phyloP scores from a whole-genome alignment of 2,113 vertebrate species.

The Alligator sinensis region DNA sequence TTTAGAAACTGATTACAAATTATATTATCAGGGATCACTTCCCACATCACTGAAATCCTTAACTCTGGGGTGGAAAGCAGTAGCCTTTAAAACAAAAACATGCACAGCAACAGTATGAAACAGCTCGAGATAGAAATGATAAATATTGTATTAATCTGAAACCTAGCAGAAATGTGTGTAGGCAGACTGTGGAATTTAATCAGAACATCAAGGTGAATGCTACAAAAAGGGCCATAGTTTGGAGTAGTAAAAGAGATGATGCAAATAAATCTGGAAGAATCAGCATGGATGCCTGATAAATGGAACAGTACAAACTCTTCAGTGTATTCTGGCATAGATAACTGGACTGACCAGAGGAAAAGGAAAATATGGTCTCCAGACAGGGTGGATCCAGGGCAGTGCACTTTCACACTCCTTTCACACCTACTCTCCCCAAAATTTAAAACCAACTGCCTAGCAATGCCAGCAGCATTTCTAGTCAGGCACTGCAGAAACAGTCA shows the following conservation, averaged over 20 bases:
- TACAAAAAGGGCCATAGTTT: background rate
- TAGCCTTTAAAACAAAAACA: background rate
- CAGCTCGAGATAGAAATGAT: background rate
- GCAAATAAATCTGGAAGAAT: background rate
- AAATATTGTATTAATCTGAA: background rate
- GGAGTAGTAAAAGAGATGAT: background rate
- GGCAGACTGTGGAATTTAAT: background rate
- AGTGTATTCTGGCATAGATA: background rate
- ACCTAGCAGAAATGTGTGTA: background rate
- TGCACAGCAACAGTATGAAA: background rate
- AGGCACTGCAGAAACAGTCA: too few relatives aligned
- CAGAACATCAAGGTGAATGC: background rate
- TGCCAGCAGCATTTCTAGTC: too few relatives aligned
- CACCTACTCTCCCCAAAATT: too few relatives aligned
- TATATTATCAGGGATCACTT: background rate
- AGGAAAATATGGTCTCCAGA: background rate
- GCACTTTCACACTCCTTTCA: too few relatives aligned
- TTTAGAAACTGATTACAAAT: background rate
- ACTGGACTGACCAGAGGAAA: background rate
- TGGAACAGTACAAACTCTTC: background rate
- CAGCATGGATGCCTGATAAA: accelerated
- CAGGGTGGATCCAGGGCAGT: too few relatives aligned
- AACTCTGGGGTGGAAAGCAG: background rate
- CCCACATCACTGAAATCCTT: background rate
- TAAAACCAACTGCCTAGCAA: too few relatives aligned